These are phyloP conservation scores for Pollimyrus isidori DNA, from an alignment of 2,113 vertebrate genomes.

Conservation along the genomic window DNA sequence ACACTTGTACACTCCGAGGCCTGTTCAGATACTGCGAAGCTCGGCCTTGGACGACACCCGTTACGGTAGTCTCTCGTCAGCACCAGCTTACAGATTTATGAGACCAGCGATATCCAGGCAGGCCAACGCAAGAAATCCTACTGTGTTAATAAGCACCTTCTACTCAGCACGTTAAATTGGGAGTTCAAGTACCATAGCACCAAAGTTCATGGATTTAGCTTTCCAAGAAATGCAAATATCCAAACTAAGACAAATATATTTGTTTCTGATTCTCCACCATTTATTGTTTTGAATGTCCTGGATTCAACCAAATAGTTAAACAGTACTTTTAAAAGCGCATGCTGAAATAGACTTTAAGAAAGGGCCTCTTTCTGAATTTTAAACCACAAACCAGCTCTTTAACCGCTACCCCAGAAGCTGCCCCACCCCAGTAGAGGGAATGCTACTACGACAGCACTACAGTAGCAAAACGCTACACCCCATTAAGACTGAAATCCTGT, in stretches of 20 bases:
- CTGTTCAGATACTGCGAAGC: neutral
- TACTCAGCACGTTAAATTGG: neutral
- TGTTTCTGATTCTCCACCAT: neutral
- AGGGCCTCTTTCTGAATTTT: neutral
- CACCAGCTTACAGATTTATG: neutral
- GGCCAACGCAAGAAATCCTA: neutral
- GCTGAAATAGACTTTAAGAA: neutral
- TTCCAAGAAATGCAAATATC: neutral
- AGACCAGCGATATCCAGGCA: neutral
- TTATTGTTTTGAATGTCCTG: neutral
- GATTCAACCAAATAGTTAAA: neutral
- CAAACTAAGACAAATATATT: neutral
- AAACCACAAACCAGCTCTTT: neutral
- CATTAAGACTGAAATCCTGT: neutral
- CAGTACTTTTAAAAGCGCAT: neutral
- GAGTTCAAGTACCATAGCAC: neutral
- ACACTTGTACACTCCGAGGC: neutral
- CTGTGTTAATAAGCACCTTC: neutral
- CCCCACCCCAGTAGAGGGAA: neutral
- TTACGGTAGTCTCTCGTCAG: neutral
- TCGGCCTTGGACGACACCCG: neutral
- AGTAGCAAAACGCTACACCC: neutral
- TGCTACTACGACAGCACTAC: neutral
- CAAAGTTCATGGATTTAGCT: neutral
- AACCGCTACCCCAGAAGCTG: neutral